Percentiles rank a stretch among this genome's conserved stretches.
These are phyloP conservation scores for Mesaphorura yosii DNA, from an alignment of 1,140 invertebrate genomes.

Conservation along the genomic window DNA sequence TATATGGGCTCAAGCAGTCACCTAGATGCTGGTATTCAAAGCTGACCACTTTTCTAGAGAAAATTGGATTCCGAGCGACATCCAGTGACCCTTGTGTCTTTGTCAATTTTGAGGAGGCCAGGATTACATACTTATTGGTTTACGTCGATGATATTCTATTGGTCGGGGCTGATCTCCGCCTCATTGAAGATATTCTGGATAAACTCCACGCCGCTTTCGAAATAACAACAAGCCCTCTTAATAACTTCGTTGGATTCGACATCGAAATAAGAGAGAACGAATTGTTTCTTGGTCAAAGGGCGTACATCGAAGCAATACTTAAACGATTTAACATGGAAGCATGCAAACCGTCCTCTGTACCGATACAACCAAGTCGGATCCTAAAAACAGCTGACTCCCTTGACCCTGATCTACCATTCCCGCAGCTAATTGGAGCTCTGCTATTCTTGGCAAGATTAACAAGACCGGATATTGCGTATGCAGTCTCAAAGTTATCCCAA, in stretches of 20 bases:
- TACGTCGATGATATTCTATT: neutral
- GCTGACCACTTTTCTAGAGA: neutral
- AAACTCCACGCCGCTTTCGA: slow-evolving; percentile 4
- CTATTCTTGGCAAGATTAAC: slow-evolving; percentile 19
- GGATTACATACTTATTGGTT: neutral
- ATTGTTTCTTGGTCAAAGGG: neutral
- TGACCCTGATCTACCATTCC: slow-evolving; percentile 19
- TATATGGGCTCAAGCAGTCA: slow-evolving; percentile 38
- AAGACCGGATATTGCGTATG: slow-evolving; percentile 30
- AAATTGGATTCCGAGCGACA: neutral
- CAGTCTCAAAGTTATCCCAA: slow-evolving; percentile 17
- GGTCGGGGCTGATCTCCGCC: neutral
- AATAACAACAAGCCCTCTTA: neutral
- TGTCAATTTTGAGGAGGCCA: neutral
- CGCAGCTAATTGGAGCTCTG: slow-evolving; percentile 16
- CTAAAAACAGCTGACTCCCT: neutral
- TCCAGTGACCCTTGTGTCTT: neutral
- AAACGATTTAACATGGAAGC: slow-evolving; percentile 2
- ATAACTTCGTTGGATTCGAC: neutral
- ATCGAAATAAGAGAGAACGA: neutral
- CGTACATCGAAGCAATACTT: neutral
- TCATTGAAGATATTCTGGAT: neutral
- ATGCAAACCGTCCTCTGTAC: neutral
- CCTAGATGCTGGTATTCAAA: slow-evolving; percentile 32
- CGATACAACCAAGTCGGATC: neutral